Base-by-base conservation (phyloP, 2,113 vertebrate species). In the Alexandromys fortis region DNA sequence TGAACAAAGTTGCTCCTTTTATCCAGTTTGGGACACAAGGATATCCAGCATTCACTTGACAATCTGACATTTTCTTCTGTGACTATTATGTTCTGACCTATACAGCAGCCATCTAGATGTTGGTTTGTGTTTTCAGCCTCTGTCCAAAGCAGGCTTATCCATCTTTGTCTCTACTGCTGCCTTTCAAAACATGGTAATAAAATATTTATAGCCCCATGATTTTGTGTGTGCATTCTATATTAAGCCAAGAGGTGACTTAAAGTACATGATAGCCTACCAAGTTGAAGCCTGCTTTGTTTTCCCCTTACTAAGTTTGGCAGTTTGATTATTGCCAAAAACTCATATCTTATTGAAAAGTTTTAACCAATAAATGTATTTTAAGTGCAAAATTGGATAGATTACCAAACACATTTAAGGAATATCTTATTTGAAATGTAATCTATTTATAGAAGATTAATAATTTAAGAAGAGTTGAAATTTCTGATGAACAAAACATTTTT, bases 221-320 rank as follows among this genome's bases (percentile, higher is more conserved):
- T 83, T 88, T 16, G n/a, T 67, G 3, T 79, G 17, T 82, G 22
- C 28, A 38, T 82, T 94, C 72, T 89, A 61, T 73, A 86, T 81
- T 94, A 86, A 94, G 49, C 77, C 45, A 61, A 86, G 24, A 73
- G 30, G n/a, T 94, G 35, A 28, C 67, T 68, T 49, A 92, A 90
- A 96, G 86, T 58, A 92, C 88, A 72, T 73, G 13, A 79, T n/a
- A 75, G n/a, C 42, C 49, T 67, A 16, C 75, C n/a, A 4, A 73
- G 33, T 14, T 86, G 61, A 94, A 96, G 70, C 1, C 0, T n/a
- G 21, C n/a, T 92, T 92, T 85, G 35, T 21, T 75, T 95, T 83
- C 87, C 78, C 73, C 38, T 87, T 76, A 58, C 45, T 92, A 89
- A 94, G 2, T 12, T 85, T 94, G 65, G 70, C 22, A 92, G 24